Percentiles rank a stretch among this genome's conserved stretches.
These are phyloP conservation scores for Erebia epiphron DNA, from an alignment of 2,888 invertebrate species.

Conservation along the genomic window DNA sequence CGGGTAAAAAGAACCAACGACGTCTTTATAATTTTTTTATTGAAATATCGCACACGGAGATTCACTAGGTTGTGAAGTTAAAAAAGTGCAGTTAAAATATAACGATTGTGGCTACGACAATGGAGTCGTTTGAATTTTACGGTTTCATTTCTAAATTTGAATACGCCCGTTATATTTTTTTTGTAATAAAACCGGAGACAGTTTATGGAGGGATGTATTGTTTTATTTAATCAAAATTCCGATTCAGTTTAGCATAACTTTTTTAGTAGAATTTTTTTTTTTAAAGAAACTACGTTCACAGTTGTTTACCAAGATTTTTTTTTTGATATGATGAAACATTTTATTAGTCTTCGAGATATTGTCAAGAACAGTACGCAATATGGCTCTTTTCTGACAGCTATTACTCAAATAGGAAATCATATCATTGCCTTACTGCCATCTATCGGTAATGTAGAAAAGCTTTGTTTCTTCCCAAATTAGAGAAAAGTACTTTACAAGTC, in stretches of 20 bases:
- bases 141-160: conserved; percentile 33
- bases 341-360: too few relatives aligned
- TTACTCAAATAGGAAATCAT: too few relatives aligned
- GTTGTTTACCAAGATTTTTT: neutral
- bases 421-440: too few relatives aligned
- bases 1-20: conserved; percentile 25
- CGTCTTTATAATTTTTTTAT: conserved; percentile 35
- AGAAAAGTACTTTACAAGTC: too few relatives aligned
- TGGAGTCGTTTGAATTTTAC: conserved; percentile 33
- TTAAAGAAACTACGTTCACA: neutral
- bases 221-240: conserved; percentile 10
- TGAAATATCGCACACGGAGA: conserved; percentile 32
- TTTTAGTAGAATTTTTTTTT: neutral
- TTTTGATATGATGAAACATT: neutral
- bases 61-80: conserved; percentile 25
- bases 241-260: conserved; percentile 2
- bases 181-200: conserved; percentile 18
- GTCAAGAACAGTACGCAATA: too few relatives aligned
- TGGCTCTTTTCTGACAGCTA: too few relatives aligned
- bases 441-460: too few relatives aligned
- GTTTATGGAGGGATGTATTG: conserved; percentile 12
- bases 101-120: conserved; percentile 34
- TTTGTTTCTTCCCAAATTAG: too few relatives aligned
- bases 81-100: conserved; percentile 30
- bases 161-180: conserved; percentile 21